A percentile compares a stretch with the other conserved stretches of the same genome.
Evolutionary conservation across 2,797 vertebrate genomes (phyloP).

Genomic region (Merluccius polli): DNA sequence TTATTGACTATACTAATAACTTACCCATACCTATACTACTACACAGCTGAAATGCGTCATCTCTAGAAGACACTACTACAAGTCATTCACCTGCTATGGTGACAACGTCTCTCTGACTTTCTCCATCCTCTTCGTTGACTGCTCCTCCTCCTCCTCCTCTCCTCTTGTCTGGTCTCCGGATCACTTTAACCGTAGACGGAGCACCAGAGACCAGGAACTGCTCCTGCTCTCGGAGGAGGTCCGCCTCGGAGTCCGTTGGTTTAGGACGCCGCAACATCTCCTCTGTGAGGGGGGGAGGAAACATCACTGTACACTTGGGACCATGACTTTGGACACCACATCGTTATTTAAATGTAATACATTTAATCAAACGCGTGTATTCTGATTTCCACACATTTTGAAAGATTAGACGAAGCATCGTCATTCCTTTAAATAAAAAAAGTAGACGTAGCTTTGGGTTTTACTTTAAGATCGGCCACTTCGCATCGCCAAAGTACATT

Average conservation of each 20-base stretch:
- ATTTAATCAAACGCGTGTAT: neutral
- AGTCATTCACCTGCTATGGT: conserved; percentile 76
- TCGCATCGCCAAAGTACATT: neutral
- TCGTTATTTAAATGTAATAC: no score
- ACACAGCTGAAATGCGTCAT: neutral
- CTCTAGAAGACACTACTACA: neutral
- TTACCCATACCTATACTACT: neutral
- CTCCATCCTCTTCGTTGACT: conserved; percentile 30
- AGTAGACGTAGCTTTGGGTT: neutral
- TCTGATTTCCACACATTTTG: neutral
- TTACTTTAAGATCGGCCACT: neutral
- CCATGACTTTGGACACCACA: no score
- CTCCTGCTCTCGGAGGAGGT: conserved; percentile 86
- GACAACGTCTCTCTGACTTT: conserved; percentile 80
- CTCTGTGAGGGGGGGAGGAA: neutral
- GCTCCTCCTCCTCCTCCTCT: conserved; percentile 60
- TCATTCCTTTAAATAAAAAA: neutral
- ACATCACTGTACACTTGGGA: neutral
- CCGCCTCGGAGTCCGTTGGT: conserved; percentile 86
- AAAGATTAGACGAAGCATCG: neutral
- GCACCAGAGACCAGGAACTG: conserved; percentile 80
- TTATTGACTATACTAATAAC: neutral
- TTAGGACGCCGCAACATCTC: conserved; percentile 88
- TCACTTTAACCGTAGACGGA: conserved; percentile 76
- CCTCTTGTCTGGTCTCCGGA: conserved; percentile 86